Evolutionary conservation across 2,888 invertebrate species (phyloP), one percentile per base, ranked within the genome.

Genomic region (Tineola bisselliella): DNA sequence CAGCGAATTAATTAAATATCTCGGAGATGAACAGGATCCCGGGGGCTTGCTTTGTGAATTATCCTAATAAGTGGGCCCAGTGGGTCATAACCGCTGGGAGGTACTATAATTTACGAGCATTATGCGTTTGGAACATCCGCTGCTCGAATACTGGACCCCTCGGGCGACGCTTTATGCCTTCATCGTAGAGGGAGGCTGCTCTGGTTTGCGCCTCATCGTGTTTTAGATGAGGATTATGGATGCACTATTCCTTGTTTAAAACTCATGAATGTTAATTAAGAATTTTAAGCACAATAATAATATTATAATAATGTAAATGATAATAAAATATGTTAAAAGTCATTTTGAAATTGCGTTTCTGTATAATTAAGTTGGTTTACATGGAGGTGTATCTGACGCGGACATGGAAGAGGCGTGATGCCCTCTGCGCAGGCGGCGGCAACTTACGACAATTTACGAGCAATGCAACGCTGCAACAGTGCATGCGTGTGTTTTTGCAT

Each of bases 291-390:
- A n/a, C n/a, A n/a, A n/a, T n/a, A n/a, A n/a, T n/a, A n/a, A n/a
- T n/a, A n/a, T n/a, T n/a, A n/a, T n/a, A n/a, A n/a, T n/a, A n/a
- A n/a, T n/a, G n/a, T n/a, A n/a, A n/a, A n/a, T n/a, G n/a, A n/a
- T n/a, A n/a, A n/a, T 25, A 25, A 25, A 25, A 25, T 6, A 38
- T 38, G 10, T 38, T 38, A 38, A 38, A 38, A 38, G 3, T 12
- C 6, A 38, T 38, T 38, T 2, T 38, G 5, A 38, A 10, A 38
- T 38, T 38, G 38, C 10, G 38, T 38, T 38, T 38, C 3, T 48
- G 67, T 67, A 74, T 81, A 83, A 84, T 84, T 83, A 84, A 79
- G 84, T 81, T 80, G 81, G 84, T 81, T 79, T 80, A 78, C 70
- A 81, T 84, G 84, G 83, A 84, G 84, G 74, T 69, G 71, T 75